A percentile compares a stretch with the other conserved stretches of the same genome.
phyloP scores from a whole-genome alignment of 2,888 invertebrate species.

The Polyommatus iphigenia region DNA sequence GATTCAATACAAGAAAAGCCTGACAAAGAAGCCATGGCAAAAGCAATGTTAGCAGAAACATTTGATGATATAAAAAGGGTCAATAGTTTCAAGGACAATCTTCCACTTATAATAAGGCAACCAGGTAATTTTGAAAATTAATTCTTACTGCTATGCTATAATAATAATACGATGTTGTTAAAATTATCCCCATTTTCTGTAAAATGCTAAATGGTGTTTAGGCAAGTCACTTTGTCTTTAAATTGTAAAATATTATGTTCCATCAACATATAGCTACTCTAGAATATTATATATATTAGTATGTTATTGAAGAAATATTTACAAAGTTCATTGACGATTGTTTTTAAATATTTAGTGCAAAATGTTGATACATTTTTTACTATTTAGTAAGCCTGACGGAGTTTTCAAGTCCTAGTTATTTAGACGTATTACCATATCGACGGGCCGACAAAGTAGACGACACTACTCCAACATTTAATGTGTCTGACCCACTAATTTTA shows the following conservation, averaged over 20 bases:
- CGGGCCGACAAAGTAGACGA: constrained; percentile 42
- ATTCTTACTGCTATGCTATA: background rate
- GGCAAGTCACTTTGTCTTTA: background rate
- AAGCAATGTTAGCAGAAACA: constrained; percentile 51
- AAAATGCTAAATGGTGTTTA: background rate
- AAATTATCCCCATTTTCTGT: background rate
- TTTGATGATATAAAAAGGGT: constrained; percentile 65
- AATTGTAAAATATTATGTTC: background rate
- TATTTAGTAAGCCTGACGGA: constrained; percentile 55
- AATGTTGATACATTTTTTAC: constrained; percentile 50
- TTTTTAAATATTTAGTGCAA: background rate
- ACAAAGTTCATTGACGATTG: no score
- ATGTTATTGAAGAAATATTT: no score
- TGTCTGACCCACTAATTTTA: constrained; percentile 31
- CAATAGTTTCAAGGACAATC: constrained; percentile 54
- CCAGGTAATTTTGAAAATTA: background rate
- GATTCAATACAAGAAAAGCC: constrained; percentile 35
- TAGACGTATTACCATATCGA: constrained; percentile 38
- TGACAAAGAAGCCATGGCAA: constrained; percentile 25
- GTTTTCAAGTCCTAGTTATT: constrained; percentile 36
- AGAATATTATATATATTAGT: no score
- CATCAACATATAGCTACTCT: background rate
- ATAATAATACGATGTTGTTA: background rate
- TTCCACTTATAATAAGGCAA: constrained; percentile 52
- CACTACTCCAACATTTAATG: constrained; percentile 27